phyloP scores from a whole-genome alignment of 1,140 invertebrate species.

The Drosophila willistoni region DNA sequence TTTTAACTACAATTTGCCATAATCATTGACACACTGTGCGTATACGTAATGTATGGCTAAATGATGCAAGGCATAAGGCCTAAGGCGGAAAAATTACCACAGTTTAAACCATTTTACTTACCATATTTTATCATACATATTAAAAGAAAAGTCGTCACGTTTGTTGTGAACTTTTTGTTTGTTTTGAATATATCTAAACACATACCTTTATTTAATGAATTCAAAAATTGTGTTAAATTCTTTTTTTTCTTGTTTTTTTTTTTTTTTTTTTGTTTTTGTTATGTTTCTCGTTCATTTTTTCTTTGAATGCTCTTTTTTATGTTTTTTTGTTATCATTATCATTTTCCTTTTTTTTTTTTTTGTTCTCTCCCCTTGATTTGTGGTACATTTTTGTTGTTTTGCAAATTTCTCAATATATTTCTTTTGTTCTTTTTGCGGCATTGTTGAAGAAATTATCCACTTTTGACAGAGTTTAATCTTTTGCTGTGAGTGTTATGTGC shows the following conservation, averaged over 20 bases:
- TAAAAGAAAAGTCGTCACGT: conserved; percentile 22
- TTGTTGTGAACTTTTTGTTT: conserved; percentile 29
- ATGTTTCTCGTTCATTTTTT: conserved; percentile 54
- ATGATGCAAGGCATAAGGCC: too few species aligned
- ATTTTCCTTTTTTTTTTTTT: conserved; percentile 48
- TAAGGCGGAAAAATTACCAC: too few species aligned
- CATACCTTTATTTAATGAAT: conserved; percentile 82
- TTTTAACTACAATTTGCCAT: too few species aligned
- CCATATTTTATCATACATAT: background rate
- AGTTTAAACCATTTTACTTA: background rate
- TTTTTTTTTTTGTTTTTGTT: conserved; percentile 50
- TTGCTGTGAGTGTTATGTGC: conserved; percentile 24
- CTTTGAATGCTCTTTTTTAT: conserved; percentile 27
- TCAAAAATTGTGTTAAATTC: conserved; percentile 82
- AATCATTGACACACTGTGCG: too few species aligned
- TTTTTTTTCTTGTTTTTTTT: conserved; percentile 56
- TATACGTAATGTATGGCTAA: too few species aligned
- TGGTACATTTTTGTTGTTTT: conserved; percentile 33
- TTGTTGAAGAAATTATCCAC: conserved; percentile 6
- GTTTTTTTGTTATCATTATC: conserved; percentile 33
- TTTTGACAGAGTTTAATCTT: background rate
- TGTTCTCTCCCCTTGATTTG: conserved; percentile 34
- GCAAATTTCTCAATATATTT: conserved; percentile 30
- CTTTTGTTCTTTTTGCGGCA: conserved; percentile 51
- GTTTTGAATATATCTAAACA: conserved; percentile 81